Evolutionary conservation across 2,113 vertebrate species (phyloP).

Genomic region (Albula goreensis): DNA sequence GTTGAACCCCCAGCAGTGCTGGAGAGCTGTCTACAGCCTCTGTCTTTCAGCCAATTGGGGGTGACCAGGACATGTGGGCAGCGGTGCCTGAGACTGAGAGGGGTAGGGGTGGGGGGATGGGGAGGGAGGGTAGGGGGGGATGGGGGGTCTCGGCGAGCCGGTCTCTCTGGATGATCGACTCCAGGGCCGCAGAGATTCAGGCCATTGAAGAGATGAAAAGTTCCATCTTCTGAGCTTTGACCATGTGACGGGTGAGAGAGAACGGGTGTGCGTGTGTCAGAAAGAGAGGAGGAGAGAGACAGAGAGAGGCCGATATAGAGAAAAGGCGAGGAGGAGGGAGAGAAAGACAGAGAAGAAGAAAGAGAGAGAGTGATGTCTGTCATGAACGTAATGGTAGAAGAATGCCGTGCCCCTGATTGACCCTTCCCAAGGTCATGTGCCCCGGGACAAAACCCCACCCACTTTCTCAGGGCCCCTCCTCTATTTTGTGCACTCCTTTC

Average conservation of each 20-base stretch:
- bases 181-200: constrained; percentile 74
- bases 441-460: not conserved
- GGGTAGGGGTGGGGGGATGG: not conserved
- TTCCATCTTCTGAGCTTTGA: constrained; percentile 31
- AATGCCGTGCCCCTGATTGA: not conserved
- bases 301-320: constrained; percentile 9
- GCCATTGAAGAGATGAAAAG: constrained; percentile 79
- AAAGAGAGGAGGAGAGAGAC: not conserved
- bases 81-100: not conserved
- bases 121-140: not conserved
- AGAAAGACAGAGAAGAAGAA: not conserved
- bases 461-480: not conserved
- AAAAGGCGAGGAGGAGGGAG: not conserved
- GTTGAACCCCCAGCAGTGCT: no score
- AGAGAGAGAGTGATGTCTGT: constrained; percentile 25
- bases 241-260: not conserved
- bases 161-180: constrained; percentile 75
- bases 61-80: not conserved
- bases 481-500: constrained; percentile 7
- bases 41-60: no score
- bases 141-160: constrained; percentile 41
- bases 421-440: not conserved
- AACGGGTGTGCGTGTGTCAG: constrained; percentile 43
- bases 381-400: constrained; percentile 7
- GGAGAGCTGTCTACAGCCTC: no score